Evolutionary conservation across 1,140 invertebrate genomes (phyloP), one percentile per base, ranked within the genome.

Genomic region (Elymnias hypermnestra): DNA sequence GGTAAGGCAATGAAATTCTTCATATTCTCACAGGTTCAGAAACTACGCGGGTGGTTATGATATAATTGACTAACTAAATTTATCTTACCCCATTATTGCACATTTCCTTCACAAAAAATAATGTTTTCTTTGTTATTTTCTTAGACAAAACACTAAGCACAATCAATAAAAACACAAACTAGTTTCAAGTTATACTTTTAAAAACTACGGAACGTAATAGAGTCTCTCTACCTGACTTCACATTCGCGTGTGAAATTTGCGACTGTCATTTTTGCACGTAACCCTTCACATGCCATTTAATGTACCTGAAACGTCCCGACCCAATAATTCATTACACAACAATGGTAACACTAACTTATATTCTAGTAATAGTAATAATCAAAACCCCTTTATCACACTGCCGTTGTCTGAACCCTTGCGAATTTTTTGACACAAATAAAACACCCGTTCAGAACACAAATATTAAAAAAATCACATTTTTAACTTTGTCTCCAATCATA

Each of bases 311-410:
- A 77, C 63, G 62, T 79, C 69, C 71, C 72, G 67, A 85, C 72
- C 81, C 78, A 81, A 82, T 84, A 84, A 83, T 85, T 85, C 82
- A 85, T 85, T 85, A 85, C 44, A 49, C 42, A 74, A 83, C 78
- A 83, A 84, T 74, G 51, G 58, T 61, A 65, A 72, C 66, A 81
- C 73, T 71, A 77, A 76, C 75, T 75, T 67, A 65, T 64, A 66
- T 75, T 66, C 56, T 75, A 72, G 59, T 81, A 84, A 77, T 83
- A 83, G 52, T 81, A 85, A 81, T 79, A 81, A 77, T 57, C 44
- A 59, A 46, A 65, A 66, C 74, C 78, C n/a, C 72, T 81, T 82
- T 77, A 56, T 63, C 56, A 58, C 55, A 19, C 26, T 49, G 38
- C 67, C 64, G 72, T 68, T 76, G 74, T 75, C 66, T 72, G 57